Base-by-base conservation (phyloP, 2,797 vertebrate genomes). In the Etheostoma perlongum region DNA sequence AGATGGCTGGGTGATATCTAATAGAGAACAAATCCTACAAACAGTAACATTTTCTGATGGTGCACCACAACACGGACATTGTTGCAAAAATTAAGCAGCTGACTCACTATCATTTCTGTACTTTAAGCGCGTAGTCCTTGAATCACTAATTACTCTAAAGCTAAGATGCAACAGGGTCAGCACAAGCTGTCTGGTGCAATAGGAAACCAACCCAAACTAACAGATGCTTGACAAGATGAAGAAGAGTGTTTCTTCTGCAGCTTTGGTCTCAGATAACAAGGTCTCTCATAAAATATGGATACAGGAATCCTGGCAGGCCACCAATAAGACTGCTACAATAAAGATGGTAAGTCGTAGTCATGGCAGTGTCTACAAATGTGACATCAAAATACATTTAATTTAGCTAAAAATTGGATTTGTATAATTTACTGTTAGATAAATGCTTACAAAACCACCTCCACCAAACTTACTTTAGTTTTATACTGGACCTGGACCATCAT, bases 211-310 rank as follows among this genome's bases (percentile, higher is more conserved):
- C 60, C 58, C 75, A 63, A 77, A 80, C 67, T 4, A 83, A 83
- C 86, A 89, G 85, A 84, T 83, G 86, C 85, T 82, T 18, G 52
- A 72, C 84, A 85, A 78, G 76, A 72, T 76, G 53, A 57, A 1
- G 54, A 69, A 65, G 86, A 44, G 51, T 48, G 83, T 91, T 92
- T 79, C 86, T 77, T 46, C 44, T 53, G 68, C 51, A 66, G 68
- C 52, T 58, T 67, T 14, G 18, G 51, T 70, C 78, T 90, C 85
- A 23, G 67, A 69, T 91, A 72, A 85, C 87, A 0, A 69, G 61
- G 54, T 36, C 61, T 40, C 63, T 59, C 16, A 90, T 91, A 16
- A 84, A 90, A 85, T 33, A 91, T 89, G 78, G 55, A 89, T 48
- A 3, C 10, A 58, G 49, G 74, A 76, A 64, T 68, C 66, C 78